These are phyloP conservation scores for Pristionchus pacificus DNA, from an alignment of 1,140 invertebrate species.

Conservation along the genomic window DNA sequence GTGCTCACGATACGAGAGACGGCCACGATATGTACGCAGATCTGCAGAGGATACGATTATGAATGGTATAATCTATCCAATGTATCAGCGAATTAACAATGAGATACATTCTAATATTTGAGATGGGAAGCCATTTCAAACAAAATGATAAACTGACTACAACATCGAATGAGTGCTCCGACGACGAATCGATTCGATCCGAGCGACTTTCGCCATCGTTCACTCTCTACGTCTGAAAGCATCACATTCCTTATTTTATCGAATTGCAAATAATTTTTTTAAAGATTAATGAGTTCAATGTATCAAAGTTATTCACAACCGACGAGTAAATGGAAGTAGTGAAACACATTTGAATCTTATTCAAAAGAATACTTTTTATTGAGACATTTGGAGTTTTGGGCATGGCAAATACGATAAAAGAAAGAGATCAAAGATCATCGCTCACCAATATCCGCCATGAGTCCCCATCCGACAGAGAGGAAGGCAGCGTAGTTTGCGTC, in stretches of 20 bases:
- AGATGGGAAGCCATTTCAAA: background rate
- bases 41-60: slow-evolving; percentile 29
- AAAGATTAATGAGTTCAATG: background rate
- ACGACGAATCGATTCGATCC: slow-evolving; percentile 36
- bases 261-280: slow-evolving; percentile 19
- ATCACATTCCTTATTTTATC: background rate
- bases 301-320: too few species aligned
- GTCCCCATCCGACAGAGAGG: slow-evolving; percentile 44
- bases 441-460: slow-evolving; percentile 47
- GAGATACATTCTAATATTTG: too few species aligned
- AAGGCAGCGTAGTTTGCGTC: slow-evolving; percentile 32
- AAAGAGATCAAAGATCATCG: too few species aligned
- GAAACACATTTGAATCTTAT: too few species aligned
- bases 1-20: slow-evolving; percentile 18
- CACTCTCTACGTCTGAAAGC: slow-evolving; percentile 46
- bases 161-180: slow-evolving; percentile 32
- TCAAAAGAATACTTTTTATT: too few species aligned
- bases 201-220: slow-evolving; percentile 39
- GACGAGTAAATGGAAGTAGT: too few species aligned
- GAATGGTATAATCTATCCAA: slow-evolving; percentile 21
- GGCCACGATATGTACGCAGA: slow-evolving; percentile 25
- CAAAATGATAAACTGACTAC: slow-evolving; percentile 23
- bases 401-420: too few species aligned
- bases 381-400: too few species aligned
- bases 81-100: too few species aligned